Conservation (phyloP, 1,140 invertebrate genomes). For the Phocides pigmalion region DNA sequence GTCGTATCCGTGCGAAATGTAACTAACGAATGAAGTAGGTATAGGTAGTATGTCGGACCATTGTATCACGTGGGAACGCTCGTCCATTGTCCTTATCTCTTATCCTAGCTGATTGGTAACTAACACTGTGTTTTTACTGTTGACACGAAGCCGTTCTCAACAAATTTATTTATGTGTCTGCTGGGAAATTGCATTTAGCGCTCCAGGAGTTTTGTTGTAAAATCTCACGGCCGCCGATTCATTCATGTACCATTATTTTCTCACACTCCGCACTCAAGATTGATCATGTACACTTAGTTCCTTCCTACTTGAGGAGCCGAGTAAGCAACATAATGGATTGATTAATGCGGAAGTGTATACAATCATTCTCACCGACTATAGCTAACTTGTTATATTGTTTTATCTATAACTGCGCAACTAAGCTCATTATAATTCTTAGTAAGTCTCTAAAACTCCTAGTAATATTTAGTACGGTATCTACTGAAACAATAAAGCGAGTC, state of each 20-base stretch:
- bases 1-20: not conserved
- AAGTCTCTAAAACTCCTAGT: too few species aligned
- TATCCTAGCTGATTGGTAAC: conserved; percentile 68
- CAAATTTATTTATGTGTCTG: conserved; percentile 51
- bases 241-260: conserved; percentile 58
- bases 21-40: not conserved
- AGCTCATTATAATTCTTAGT: not conserved
- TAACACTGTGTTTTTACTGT: conserved; percentile 58
- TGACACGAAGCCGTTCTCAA: conserved; percentile 67
- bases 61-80: conserved; percentile 58
- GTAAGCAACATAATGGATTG: conserved; percentile 20
- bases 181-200: conserved; percentile 65
- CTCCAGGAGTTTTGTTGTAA: conserved; percentile 57
- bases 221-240: conserved; percentile 63
- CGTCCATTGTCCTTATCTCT: conserved; percentile 66
- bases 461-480: too few species aligned
- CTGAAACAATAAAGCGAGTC: too few species aligned
- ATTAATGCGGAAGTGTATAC: conserved; percentile 21
- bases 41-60: conserved; percentile 26
- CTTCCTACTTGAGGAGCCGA: conserved; percentile 33
- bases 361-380: not conserved
- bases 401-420: not conserved
- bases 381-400: not conserved
- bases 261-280: conserved; percentile 61
- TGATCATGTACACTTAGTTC: conserved; percentile 59